phyloP scores from a whole-genome alignment of 2,888 invertebrate species.

The Dryomyza anilis region DNA sequence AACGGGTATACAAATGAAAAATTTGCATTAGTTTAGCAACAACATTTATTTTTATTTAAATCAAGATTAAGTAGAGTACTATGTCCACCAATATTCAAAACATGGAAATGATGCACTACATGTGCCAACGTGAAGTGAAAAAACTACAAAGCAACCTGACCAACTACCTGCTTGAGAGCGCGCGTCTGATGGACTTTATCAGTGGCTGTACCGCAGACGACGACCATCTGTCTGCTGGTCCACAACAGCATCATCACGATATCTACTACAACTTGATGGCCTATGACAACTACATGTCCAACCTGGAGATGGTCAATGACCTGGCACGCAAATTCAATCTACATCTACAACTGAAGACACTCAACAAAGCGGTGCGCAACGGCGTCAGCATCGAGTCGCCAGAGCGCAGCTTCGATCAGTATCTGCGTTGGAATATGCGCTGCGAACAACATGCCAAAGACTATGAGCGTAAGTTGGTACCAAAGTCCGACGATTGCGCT shows the following conservation, averaged over 20 bases:
- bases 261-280: slow-evolving; percentile 28
- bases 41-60: not conserved
- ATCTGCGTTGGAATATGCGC: slow-evolving; percentile 31
- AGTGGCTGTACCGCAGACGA: not conserved
- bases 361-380: slow-evolving; percentile 23
- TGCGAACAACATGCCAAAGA: not conserved
- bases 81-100: slow-evolving; percentile 9
- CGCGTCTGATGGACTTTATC: not conserved
- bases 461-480: not conserved
- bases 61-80: too few relatives aligned
- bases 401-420: slow-evolving; percentile 29
- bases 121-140: slow-evolving; percentile 35
- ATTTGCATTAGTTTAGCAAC: not conserved
- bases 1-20: not conserved
- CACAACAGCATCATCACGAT: slow-evolving; percentile 9
- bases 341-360: slow-evolving; percentile 32
- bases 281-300: slow-evolving; percentile 37
- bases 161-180: slow-evolving; percentile 30
- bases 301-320: slow-evolving; percentile 31
- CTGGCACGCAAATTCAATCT: slow-evolving; percentile 38
- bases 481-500: not conserved
- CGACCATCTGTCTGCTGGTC: not conserved
- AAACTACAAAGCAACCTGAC: slow-evolving; percentile 31
- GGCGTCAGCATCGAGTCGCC: not conserved
- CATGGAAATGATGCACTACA: slow-evolving; percentile 32